These are phyloP conservation scores for Alligator sinensis DNA, from an alignment of 2,113 vertebrate species.

Conservation along the genomic window DNA sequence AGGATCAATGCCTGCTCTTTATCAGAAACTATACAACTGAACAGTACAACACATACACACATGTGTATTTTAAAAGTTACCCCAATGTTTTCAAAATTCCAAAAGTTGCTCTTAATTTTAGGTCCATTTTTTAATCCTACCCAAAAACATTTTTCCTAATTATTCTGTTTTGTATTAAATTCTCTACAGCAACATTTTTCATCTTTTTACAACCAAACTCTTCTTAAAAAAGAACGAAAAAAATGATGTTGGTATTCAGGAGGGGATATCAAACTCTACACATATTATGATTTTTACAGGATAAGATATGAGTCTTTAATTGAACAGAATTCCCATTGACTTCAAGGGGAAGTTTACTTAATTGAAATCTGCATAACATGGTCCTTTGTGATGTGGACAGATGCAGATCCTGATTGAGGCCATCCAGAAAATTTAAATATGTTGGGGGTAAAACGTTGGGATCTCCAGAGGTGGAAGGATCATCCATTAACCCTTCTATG, in stretches of 20 bases:
- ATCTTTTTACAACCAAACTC: too few relatives aligned
- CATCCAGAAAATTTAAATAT: not conserved
- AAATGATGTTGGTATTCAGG: too few relatives aligned
- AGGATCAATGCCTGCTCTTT: not conserved
- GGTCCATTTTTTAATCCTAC: not conserved
- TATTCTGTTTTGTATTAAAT: not conserved
- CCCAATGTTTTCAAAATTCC: not conserved
- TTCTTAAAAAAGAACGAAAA: too few relatives aligned
- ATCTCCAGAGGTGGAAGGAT: not conserved
- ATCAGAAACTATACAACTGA: not conserved
- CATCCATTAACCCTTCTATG: not conserved
- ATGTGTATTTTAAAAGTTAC: not conserved
- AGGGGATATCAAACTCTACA: too few relatives aligned
- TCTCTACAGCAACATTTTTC: not conserved
- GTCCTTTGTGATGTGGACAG: not conserved
- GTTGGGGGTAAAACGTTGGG: not conserved
- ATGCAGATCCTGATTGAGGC: not conserved
- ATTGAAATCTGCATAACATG: not conserved
- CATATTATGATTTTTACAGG: not conserved
- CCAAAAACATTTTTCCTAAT: fast-evolving
- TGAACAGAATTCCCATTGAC: not conserved
- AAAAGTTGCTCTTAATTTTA: not conserved
- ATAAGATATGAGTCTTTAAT: not conserved
- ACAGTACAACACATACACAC: not conserved
- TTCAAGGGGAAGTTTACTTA: not conserved